Evolutionary conservation across 2,888 invertebrate species (phyloP), one percentile per base, ranked within the genome.

Genomic region (Camptogramma bilineatum): DNA sequence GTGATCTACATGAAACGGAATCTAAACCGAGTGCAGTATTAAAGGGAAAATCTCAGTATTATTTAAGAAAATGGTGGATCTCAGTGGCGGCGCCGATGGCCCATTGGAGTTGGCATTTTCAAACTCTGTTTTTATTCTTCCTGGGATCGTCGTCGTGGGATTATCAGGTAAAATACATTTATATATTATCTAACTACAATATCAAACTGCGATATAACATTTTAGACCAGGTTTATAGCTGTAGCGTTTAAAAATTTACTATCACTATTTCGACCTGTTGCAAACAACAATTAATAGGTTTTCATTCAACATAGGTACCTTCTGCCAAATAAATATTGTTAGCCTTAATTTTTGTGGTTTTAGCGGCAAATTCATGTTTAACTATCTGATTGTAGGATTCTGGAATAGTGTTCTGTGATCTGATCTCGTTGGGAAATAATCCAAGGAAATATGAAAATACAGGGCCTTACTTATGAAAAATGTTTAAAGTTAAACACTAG

Each of bases 31-130:
- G 31, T 55, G n/a, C 81, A 83, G 80, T 85, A 84, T 85, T 84
- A 79, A 5, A 57, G 19, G 67, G 56, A 74, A 75, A 67, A 74
- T 75, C 73, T 72, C 82, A 83, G 82, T 85, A 85, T 85, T 85
- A 66, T 4, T 74, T 28, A 62, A 42, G 56, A 94, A 86, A 85
- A 98, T 98, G 98, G 97, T 97, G 71, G 97, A 98, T 88, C 93
- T 97, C 79, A 95, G 96, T 68, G 96, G 96, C 19, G 95, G 96
- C 52, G 94, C 96, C 65, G 97, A 97, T 76, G 96, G 96, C 7
- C 97, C 96, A 0, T 94, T 97, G 79, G 97, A 97, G 85, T 97
- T 97, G 88, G 97, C 97, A 73, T 97, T 98, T 90, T 97, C 97
- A 70, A 97, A 98, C 90, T 93, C 95, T 48, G 97, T 98, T 73